Evolutionary conservation across 2,113 vertebrate species (phyloP), one percentile per base, ranked within the genome.

Genomic region (Protobothrops flavoviridis): DNA sequence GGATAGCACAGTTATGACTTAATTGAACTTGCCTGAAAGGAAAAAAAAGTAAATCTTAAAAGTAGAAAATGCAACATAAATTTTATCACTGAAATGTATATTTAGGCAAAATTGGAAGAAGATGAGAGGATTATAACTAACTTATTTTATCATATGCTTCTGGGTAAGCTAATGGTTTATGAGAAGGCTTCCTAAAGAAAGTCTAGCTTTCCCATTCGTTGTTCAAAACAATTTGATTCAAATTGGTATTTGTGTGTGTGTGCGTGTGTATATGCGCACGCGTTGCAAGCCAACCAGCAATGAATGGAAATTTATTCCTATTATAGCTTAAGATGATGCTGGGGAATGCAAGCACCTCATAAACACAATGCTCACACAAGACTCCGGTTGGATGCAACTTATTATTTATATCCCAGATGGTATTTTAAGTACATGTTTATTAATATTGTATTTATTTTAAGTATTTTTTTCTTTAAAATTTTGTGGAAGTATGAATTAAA

Each of bases 101-200:
- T 91, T 64, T 52, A 26, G 95, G 48, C 23, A 94, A 52, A 57
- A 88, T 87, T 94, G 64, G 50, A 94, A 81, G 12, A 92, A 24
- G 50, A 88, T 91, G 1, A 90, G 85, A 89, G 0, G 0, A 1
- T 12, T 95, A 48, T 48, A 39, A 94, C 94, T 6, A 39, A 88
- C 87, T 39, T 55, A 43, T 90, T 61, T 92, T 91, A 26, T 81
- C 12, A 92, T 10, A 56, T 1, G 15, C 53, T 53, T 92, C 90
- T 24, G 89, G 90, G 52, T 91, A 89, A 93, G 85, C 56, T 26
- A 50, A 7, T 93, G 48, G 5, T 48, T 94, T 91, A 59, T 87
- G 50, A 55, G 87, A 24, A 93, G 11, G 8, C 1, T 91, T 3
- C 91, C 91, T 91, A 90, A 13, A 52, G 10, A 50, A 7, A 69